Conservation (phyloP, 2,113 vertebrate species). For the Mirounga angustirostris region DNA sequence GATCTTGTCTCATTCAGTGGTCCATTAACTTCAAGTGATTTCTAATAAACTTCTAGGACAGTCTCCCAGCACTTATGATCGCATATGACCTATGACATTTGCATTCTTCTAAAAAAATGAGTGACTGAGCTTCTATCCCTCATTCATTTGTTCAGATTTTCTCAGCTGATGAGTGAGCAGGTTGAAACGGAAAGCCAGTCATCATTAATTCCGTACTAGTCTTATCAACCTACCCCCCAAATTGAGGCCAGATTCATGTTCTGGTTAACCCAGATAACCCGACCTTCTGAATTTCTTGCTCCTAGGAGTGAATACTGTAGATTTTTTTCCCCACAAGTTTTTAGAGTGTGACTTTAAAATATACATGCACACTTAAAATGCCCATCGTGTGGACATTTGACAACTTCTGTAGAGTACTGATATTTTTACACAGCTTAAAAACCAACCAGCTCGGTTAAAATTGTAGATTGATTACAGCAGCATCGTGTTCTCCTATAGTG, state of each 20-base stretch:
- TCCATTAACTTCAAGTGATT: constrained; percentile 2
- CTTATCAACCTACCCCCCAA: background rate
- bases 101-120: background rate
- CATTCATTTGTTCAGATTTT: background rate
- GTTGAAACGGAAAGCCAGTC: background rate
- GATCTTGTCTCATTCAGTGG: background rate
- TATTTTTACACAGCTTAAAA: background rate
- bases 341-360: background rate
- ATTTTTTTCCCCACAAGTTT: background rate
- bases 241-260: background rate
- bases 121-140: background rate
- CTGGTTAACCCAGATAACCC: background rate
- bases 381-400: background rate
- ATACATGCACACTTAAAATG: background rate
- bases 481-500: background rate
- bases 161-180: background rate
- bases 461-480: background rate
- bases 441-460: background rate
- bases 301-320: background rate
- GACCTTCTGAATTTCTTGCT: constrained; percentile 5
- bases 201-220: background rate
- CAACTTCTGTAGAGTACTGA: background rate
- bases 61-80: background rate
- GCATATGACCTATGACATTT: background rate
- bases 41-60: background rate